Percentiles rank a stretch among this genome's conserved stretches.
These are phyloP conservation scores for Anomalospiza imberbis DNA, from an alignment of 2,797 vertebrate genomes.

Conservation along the genomic window DNA sequence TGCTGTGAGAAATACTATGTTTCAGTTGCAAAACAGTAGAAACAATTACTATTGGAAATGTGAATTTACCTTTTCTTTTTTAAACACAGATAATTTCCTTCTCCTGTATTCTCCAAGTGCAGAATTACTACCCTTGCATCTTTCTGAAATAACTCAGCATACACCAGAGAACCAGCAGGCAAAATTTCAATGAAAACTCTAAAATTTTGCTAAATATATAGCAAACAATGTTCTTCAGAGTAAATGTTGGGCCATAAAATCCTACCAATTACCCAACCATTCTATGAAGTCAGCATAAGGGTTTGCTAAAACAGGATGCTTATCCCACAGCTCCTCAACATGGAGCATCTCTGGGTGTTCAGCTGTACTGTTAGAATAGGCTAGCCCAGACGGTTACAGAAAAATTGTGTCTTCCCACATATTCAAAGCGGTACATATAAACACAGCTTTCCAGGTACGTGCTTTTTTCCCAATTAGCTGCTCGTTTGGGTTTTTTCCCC, in stretches of 20 bases:
- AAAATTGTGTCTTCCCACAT: not conserved
- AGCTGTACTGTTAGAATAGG: not conserved
- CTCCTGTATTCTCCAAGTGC: fast-evolving
- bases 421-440: not conserved
- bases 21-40: not conserved
- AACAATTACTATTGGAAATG: not conserved
- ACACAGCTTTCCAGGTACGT: not conserved
- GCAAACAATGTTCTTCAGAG: not conserved
- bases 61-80: not conserved
- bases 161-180: not conserved
- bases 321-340: not conserved
- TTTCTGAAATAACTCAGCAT: not conserved
- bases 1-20: not conserved
- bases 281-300: not conserved
- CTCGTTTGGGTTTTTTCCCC: fast-evolving
- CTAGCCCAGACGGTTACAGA: not conserved
- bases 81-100: not conserved
- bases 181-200: not conserved
- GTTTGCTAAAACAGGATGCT: not conserved
- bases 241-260: not conserved
- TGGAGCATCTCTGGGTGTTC: not conserved
- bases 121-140: not conserved
- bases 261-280: not conserved
- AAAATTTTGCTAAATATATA: not conserved
- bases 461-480: not conserved